Evolutionary conservation across 2,888 invertebrate genomes (phyloP), one percentile per base, ranked within the genome.

Genomic region (Gonocerus acuteangulatus): DNA sequence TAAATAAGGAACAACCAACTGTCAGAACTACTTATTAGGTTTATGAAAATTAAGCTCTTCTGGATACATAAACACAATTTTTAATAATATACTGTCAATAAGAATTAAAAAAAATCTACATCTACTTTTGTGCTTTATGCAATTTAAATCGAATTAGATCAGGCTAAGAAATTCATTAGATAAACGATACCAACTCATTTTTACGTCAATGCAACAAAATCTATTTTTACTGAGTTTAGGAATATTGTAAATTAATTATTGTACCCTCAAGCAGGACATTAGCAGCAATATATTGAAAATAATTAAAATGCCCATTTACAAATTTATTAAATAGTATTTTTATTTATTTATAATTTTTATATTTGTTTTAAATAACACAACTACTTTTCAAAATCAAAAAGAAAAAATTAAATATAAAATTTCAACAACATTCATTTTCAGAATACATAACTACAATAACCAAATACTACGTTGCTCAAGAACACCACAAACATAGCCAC

Each of bases 401-500:
- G 22, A 48, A 22, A 48, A 47, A 19, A 47, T 22, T 13, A 48
- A 22, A 21, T 48, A 22, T 13, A 48, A 48, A 22, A 48, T 48
- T 22, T 15, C 48, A 48, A 48, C 27, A 27, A 48, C 48, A 39
- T 39, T 15, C 39, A 39, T 15, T 54, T 18, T 54, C 16, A 47
- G n/a, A 36, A 47, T 49, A 19, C 15, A 45, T 19, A 44, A 45
- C 62, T 62, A 62, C 57, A 32, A 58, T 47, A 58, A 51, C 47
- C 59, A 59, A 60, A 45, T 45, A 54, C 64, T 64, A 64, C 61
- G 45, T 54, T 52, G 57, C 61, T 48, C 61, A 61, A 63, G 51
- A 58, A 52, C 61, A 59, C 61, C 61, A 64, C 64, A 59, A 64
- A 61, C 64, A 64, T 61, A 64, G 52, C 60, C 51, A 60, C 51